Conservation (phyloP, 2,797 vertebrate species). For the Sebastes goodei region DNA sequence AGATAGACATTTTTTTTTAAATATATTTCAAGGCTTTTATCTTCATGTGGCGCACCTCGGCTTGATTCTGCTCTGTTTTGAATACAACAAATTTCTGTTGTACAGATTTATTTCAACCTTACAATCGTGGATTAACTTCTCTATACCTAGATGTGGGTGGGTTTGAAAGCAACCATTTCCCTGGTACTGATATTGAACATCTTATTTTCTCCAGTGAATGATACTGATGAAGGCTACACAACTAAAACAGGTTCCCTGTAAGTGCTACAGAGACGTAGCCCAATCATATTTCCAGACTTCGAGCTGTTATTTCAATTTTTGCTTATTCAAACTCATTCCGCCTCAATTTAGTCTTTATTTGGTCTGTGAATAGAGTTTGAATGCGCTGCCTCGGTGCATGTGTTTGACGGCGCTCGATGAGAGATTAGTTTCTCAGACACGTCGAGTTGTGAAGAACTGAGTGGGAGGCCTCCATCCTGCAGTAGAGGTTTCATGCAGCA, state of each 20-base stretch:
- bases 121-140: background rate
- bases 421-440: conserved; percentile 41
- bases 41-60: background rate
- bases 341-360: conserved; percentile 33
- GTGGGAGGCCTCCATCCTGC: conserved; percentile 34
- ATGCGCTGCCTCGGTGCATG: background rate
- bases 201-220: conserved; percentile 12
- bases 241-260: background rate
- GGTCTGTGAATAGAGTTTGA: conserved; percentile 37
- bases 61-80: background rate
- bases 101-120: background rate
- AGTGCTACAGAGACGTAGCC: background rate
- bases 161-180: background rate
- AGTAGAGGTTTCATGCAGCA: conserved; percentile 17
- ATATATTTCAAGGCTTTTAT: background rate
- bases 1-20: background rate
- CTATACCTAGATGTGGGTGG: background rate
- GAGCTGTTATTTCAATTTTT: conserved; percentile 23
- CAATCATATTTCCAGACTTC: conserved; percentile 22
- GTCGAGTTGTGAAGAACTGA: conserved; percentile 28
- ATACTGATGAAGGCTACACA: background rate
- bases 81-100: background rate
- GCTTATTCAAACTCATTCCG: conserved; percentile 20
- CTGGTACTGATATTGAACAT: background rate
- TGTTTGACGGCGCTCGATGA: conserved; percentile 21